phyloP scores from a whole-genome alignment of 1,140 invertebrate genomes.

The Macrostomum lignano region DNA sequence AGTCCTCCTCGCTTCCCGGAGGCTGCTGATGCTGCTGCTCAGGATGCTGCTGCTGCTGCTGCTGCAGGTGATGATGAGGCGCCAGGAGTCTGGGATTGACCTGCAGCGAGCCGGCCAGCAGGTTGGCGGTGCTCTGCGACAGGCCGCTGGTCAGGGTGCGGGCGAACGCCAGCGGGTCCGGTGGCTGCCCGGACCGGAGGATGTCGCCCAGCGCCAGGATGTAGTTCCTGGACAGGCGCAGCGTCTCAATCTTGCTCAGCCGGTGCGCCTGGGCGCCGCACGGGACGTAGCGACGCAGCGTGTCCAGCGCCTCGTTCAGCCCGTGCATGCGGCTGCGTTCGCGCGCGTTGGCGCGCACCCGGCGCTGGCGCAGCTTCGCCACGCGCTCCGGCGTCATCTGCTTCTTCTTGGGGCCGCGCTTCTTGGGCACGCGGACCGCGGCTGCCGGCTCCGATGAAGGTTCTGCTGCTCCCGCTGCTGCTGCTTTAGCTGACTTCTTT shows the following conservation, averaged over 20 bases:
- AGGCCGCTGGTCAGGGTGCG: slow-evolving; percentile 32
- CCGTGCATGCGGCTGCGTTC: slow-evolving; percentile 38
- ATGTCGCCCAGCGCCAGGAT: slow-evolving; percentile 39
- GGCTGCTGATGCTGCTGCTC: no score
- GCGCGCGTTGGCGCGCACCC: slow-evolving; percentile 35
- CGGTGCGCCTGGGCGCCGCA: slow-evolving; percentile 31
- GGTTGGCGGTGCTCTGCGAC: slow-evolving; percentile 35
- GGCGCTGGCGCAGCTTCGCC: slow-evolving; percentile 18
- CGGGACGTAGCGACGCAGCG: slow-evolving; percentile 30
- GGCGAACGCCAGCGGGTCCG: slow-evolving; percentile 30
- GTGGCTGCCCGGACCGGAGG: slow-evolving; percentile 27
- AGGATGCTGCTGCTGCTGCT: no score
- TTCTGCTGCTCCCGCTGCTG: no score
- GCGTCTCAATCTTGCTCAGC: slow-evolving; percentile 79
- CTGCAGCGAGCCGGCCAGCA: slow-evolving; percentile 27
- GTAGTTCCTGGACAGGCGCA: slow-evolving; percentile 80
- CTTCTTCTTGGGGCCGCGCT: slow-evolving; percentile 25
- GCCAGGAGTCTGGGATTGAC: slow-evolving; percentile 24
- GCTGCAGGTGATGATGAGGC: no score
- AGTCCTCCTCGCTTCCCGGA: no score
- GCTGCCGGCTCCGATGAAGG: no score
- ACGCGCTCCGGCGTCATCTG: slow-evolving; percentile 30
- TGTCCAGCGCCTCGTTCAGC: slow-evolving; percentile 36
- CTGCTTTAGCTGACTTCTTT: no score
- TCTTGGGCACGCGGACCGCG: slow-evolving; percentile 16